Percentiles rank a stretch among this genome's conserved stretches.
Evolutionary conservation across 2,888 invertebrate genomes (phyloP).

Genomic region (Epiperipatus broadwayi): DNA sequence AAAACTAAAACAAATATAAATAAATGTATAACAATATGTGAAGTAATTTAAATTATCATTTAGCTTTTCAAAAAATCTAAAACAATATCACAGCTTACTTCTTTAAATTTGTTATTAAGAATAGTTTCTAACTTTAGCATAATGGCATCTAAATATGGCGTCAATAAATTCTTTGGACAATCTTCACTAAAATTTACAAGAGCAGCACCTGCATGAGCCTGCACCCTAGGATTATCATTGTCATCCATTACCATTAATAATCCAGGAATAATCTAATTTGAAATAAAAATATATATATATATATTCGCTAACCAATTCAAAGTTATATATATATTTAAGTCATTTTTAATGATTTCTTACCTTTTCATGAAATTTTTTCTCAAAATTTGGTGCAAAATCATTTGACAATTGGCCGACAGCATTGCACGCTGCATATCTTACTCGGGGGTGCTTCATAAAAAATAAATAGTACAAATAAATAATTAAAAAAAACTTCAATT

Average conservation of each 20-base stretch:
- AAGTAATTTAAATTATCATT: too few species aligned
- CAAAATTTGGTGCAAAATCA: slow-evolving; percentile 88
- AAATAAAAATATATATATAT: slow-evolving; percentile 6
- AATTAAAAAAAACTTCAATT: neutral
- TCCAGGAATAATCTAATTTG: slow-evolving; percentile 52
- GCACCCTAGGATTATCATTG: slow-evolving; percentile 74
- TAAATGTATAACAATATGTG: too few species aligned
- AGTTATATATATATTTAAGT: slow-evolving; percentile 9
- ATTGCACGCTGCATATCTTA: slow-evolving; percentile 92
- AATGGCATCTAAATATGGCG: slow-evolving; percentile 69
- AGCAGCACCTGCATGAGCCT: slow-evolving; percentile 76
- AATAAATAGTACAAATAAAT: slow-evolving; percentile 12
- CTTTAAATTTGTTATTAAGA: slow-evolving; percentile 76
- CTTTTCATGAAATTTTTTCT: slow-evolving; percentile 90
- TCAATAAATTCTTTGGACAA: slow-evolving; percentile 81
- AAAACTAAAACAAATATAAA: too few species aligned
- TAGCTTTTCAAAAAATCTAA: too few species aligned
- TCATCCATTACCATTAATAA: slow-evolving; percentile 72
- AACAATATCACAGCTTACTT: too few species aligned
- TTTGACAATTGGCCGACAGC: slow-evolving; percentile 97
- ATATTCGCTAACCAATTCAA: slow-evolving; percentile 7
- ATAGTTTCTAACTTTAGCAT: slow-evolving; percentile 77
- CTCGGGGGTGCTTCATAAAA: slow-evolving; percentile 54
- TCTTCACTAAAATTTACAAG: slow-evolving; percentile 98
- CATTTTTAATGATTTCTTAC: slow-evolving; percentile 27